These are phyloP conservation scores for Pseudococcus longispinus DNA, from an alignment of 2,888 invertebrate genomes.

Conservation along the genomic window DNA sequence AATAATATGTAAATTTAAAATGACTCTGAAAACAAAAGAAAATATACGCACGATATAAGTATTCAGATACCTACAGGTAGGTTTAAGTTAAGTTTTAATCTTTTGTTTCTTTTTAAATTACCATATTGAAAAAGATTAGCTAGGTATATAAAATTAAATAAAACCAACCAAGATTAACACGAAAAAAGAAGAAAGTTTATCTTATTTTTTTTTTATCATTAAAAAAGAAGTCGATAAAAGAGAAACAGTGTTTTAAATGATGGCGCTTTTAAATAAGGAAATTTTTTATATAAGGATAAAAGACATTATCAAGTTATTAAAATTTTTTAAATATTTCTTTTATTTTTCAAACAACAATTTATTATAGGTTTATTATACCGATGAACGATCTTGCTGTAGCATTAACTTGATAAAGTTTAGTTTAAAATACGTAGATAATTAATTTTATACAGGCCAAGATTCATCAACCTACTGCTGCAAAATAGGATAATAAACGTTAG, in stretches of 20 bases:
- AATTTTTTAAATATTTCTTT: background rate
- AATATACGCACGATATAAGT: background rate
- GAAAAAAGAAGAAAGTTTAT: background rate
- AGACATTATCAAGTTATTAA: background rate
- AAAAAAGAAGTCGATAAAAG: background rate
- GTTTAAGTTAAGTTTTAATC: background rate
- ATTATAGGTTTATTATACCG: background rate
- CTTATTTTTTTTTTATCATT: background rate
- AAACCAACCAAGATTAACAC: background rate
- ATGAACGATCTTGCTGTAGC: background rate
- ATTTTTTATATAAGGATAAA: background rate
- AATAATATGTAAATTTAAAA: conserved; percentile 55
- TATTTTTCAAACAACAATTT: background rate
- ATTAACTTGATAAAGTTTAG: background rate
- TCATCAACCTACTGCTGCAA: too few relatives aligned
- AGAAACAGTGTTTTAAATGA: background rate
- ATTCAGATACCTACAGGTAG: background rate
- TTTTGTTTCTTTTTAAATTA: background rate
- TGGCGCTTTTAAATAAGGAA: background rate
- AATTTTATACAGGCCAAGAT: too few relatives aligned
- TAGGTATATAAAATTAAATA: background rate
- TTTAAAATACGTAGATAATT: too few relatives aligned
- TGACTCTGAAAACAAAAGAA: conserved; percentile 47
- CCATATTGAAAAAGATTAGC: background rate
- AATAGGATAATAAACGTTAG: too few relatives aligned